These are phyloP conservation scores for Agonopterix subpropinquella DNA, from an alignment of 2,888 invertebrate genomes.

Conservation along the genomic window DNA sequence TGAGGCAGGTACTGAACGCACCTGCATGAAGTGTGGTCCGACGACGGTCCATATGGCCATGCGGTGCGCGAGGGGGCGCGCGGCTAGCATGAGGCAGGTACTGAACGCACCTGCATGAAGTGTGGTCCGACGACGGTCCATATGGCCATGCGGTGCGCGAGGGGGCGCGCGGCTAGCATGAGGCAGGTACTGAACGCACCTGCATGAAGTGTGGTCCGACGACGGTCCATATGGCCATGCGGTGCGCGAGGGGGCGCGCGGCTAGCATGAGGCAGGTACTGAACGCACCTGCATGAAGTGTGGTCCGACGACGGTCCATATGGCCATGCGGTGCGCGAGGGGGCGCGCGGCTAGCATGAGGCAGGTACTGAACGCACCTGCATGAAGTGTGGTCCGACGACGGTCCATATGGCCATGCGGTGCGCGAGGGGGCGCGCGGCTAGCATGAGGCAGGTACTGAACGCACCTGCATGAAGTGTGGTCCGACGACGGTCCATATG, in stretches of 20 bases:
- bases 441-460: too few relatives aligned
- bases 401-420: conserved; percentile 94
- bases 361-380: too few relatives aligned
- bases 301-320: conserved; percentile 94
- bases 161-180: conserved; percentile 90
- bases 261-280: too few relatives aligned
- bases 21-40: conserved; percentile 95
- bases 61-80: conserved; percentile 91
- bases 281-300: conserved; percentile 92
- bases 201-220: conserved; percentile 96
- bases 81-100: too few relatives aligned
- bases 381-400: conserved; percentile 94
- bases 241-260: conserved; percentile 92
- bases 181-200: too few relatives aligned
- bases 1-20: too few relatives aligned
- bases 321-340: conserved; percentile 91
- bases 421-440: conserved; percentile 93
- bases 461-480: conserved; percentile 93
- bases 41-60: conserved; percentile 95
- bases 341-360: too few relatives aligned
- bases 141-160: conserved; percentile 92
- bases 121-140: conserved; percentile 96
- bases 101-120: conserved; percentile 90
- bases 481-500: conserved; percentile 94
- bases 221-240: conserved; percentile 94